These are phyloP conservation scores for Euura saliciscinereae DNA, from an alignment of 1,140 invertebrate genomes.

Conservation along the genomic window DNA sequence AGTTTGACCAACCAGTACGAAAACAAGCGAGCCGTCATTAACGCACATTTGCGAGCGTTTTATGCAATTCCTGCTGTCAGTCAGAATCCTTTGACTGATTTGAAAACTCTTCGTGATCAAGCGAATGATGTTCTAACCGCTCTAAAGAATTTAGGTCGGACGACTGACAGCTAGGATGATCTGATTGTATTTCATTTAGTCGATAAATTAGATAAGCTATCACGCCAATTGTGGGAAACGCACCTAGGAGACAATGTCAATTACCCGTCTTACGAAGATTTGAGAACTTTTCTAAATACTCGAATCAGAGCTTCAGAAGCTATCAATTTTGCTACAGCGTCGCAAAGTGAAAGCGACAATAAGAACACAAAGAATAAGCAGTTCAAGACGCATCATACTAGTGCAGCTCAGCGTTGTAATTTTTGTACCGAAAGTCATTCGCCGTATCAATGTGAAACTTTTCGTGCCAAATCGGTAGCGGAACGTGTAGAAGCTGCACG, in stretches of 20 bases:
- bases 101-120: constrained; percentile 25
- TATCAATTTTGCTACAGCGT: neutral
- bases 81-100: constrained; percentile 20
- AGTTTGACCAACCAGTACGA: constrained; percentile 29
- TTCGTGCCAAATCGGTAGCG: constrained; percentile 18
- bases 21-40: constrained; percentile 26
- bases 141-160: constrained; percentile 18
- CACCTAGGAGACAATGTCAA: no score
- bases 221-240: no score
- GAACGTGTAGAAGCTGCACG: constrained; percentile 20
- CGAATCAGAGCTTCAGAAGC: no score
- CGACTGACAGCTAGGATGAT: constrained; percentile 27
- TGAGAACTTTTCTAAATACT: no score
- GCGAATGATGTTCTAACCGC: constrained; percentile 26
- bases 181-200: constrained; percentile 16
- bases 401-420: constrained; percentile 20
- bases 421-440: constrained; percentile 11
- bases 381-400: constrained; percentile 19
- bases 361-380: neutral
- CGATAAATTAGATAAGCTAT: no score
- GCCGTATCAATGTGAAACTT: neutral
- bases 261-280: no score
- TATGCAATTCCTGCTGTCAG: constrained; percentile 25
- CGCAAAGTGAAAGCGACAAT: neutral
- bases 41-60: constrained; percentile 28